phyloP scores from a whole-genome alignment of 1,140 invertebrate species.

The Rhyacophila brunnea region DNA sequence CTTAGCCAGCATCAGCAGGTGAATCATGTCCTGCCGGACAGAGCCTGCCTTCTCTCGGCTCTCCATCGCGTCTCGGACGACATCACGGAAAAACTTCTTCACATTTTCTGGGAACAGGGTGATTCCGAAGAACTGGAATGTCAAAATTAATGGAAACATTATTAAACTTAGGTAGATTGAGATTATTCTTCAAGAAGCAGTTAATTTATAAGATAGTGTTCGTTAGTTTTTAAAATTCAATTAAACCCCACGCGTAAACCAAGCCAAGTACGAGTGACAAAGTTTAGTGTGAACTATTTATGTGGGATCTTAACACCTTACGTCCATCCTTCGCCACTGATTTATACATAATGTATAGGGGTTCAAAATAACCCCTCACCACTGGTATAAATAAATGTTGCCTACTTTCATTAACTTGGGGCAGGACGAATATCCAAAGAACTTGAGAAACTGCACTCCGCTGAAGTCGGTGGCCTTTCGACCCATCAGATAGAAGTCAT shows the following conservation, averaged over 20 bases:
- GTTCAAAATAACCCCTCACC: too few relatives aligned
- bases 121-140: slow-evolving; percentile 32
- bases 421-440: slow-evolving; percentile 29
- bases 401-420: slow-evolving; percentile 30
- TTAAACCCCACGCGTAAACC: too few relatives aligned
- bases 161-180: slow-evolving; percentile 28
- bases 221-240: too few relatives aligned
- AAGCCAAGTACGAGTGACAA: too few relatives aligned
- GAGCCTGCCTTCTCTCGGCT: slow-evolving; percentile 34
- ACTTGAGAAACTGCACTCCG: slow-evolving; percentile 32
- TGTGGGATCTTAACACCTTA: too few relatives aligned
- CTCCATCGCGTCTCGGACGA: slow-evolving; percentile 37
- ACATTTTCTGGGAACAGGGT: slow-evolving; percentile 32
- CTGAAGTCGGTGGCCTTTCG: slow-evolving; percentile 39
- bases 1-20: slow-evolving; percentile 42
- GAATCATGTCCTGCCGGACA: slow-evolving; percentile 41
- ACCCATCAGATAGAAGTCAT: slow-evolving; percentile 46
- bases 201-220: too few relatives aligned
- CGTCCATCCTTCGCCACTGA: too few relatives aligned
- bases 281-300: too few relatives aligned
- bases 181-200: too few relatives aligned
- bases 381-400: too few relatives aligned
- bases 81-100: slow-evolving; percentile 35
- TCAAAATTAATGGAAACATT: slow-evolving; percentile 9
- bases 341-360: too few relatives aligned